These are phyloP conservation scores for Leptinotarsa peninsularis DNA, from an alignment of 2,888 invertebrate species.

Conservation along the genomic window DNA sequence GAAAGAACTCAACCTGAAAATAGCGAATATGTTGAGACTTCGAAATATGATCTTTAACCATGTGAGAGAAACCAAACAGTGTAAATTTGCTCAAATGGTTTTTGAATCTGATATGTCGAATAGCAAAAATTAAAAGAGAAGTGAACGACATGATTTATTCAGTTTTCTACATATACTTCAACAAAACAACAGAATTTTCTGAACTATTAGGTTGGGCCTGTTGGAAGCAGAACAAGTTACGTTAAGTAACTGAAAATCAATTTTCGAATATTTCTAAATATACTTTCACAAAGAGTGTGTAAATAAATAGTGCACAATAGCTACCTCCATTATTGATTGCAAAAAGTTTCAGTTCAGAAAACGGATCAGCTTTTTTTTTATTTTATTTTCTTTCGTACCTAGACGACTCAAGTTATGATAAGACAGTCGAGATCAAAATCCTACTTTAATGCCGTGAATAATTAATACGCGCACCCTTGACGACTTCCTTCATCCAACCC, in stretches of 20 bases:
- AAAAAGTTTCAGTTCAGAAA: too few relatives aligned
- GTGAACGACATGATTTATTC: neutral
- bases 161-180: too few relatives aligned
- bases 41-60: neutral
- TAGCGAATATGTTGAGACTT: neutral
- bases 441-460: neutral
- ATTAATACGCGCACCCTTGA: neutral
- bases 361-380: too few relatives aligned
- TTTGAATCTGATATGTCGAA: neutral
- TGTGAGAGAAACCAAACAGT: neutral
- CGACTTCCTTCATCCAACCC: constrained; percentile 3
- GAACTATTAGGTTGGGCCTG: too few relatives aligned
- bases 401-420: neutral
- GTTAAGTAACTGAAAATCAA: too few relatives aligned
- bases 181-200: too few relatives aligned
- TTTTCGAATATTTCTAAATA: too few relatives aligned
- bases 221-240: too few relatives aligned
- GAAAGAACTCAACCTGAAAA: constrained; percentile 4
- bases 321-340: too few relatives aligned
- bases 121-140: neutral
- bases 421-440: neutral
- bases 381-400: too few relatives aligned
- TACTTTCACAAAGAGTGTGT: too few relatives aligned
- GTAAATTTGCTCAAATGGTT: neutral
- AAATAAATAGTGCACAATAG: too few relatives aligned